Evolutionary conservation across 1,140 invertebrate genomes (phyloP).

Genomic region (Dendrolimus kikuchii): DNA sequence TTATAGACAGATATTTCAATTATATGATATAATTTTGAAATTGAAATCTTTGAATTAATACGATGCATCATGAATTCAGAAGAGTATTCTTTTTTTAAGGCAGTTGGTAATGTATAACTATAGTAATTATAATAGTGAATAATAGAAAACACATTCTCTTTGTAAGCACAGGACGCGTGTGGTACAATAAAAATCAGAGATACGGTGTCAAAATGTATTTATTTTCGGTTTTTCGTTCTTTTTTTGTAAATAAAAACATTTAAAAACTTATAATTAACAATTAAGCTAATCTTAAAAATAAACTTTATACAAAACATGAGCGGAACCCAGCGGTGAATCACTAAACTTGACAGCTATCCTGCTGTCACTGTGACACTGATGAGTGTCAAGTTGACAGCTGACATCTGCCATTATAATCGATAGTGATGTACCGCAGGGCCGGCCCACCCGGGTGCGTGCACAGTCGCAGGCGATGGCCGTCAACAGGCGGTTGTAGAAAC

Average conservation of each 20-base stretch:
- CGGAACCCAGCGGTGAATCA: conserved; percentile 51
- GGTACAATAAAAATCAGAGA: conserved; percentile 7
- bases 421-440: conserved; percentile 51
- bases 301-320: conserved; percentile 66
- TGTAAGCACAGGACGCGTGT: background rate
- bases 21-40: no score
- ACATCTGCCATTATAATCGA: conserved; percentile 24
- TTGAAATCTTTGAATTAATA: no score
- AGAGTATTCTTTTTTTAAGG: no score
- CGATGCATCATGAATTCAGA: no score
- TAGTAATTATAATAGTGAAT: no score
- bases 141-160: no score
- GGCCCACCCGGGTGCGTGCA: conserved; percentile 59
- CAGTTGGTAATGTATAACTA: no score
- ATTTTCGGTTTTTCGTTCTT: conserved; percentile 27
- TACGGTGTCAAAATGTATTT: conserved; percentile 71
- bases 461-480: conserved; percentile 62
- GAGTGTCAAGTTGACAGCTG: conserved; percentile 10
- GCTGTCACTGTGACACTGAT: conserved; percentile 16
- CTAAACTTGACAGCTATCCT: conserved; percentile 37
- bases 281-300: conserved; percentile 60
- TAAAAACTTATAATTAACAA: conserved; percentile 53
- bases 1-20: no score
- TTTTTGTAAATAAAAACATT: conserved; percentile 51
- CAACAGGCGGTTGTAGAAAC: conserved; percentile 20